Base-by-base conservation (phyloP, 2,888 invertebrate species). In the Lithodes maja region DNA sequence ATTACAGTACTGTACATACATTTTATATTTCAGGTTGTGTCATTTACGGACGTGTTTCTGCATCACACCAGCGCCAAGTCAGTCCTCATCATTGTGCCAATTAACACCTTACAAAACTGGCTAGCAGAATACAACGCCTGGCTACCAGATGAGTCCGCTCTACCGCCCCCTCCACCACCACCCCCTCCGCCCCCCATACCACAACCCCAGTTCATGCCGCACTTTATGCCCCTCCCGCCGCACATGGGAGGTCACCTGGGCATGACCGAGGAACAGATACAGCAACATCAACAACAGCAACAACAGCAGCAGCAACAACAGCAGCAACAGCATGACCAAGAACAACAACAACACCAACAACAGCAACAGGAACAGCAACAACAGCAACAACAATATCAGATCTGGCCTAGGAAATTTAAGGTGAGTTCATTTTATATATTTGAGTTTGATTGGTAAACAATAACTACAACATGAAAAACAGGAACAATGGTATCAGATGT, bases 51-150 rank as follows among this genome's bases (percentile, higher is more conserved):
- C 94, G 97, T 99, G 93, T 98, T 99, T 94, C 95, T 99, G 92
- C 95, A 98, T 84, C 97, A 98, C 93, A 99, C 99, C 0, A 95
- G 95, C 52, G 97, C 98, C 3, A 97, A 96, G 93, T 97, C 97
- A 15, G 97, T 99, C 0, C 94, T 99, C 71, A 97, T 98, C 93
- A 99, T 99, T 92, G 99, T 99, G 96, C 99, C 99, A 7, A 99
- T 99, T 90, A 99, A 99, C 94, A 99, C 99, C 0, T 95, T 99
- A 91, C 99, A 99, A 94, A 99, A 99, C 94, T 99, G 99, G 99
- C 94, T 97, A 92, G 97, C 98, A 1, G 99, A 99, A 94, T 99
- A 98, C 93, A 98, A 99, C 93, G 97, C 98, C 96, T 99, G 99
- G 99, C 94, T 98, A 87, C 99, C 99, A 0, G 96, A 96, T 87